A percentile compares a stretch with the other conserved stretches of the same genome.
phyloP scores from a whole-genome alignment of 2,888 invertebrate species.

The Spilarctia lutea region DNA sequence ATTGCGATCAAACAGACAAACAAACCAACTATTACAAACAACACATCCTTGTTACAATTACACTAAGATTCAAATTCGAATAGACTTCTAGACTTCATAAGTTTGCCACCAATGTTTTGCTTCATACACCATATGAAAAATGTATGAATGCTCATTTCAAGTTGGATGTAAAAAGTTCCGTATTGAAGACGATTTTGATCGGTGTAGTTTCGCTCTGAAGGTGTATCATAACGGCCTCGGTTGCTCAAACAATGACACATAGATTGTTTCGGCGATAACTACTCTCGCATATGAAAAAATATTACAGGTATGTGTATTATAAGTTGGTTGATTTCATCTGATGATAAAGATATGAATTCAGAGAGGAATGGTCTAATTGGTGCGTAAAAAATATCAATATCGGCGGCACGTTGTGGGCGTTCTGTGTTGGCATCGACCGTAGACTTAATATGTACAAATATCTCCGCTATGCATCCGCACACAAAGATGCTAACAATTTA shows the following conservation, averaged over 20 bases:
- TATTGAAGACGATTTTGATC: slow-evolving; percentile 78
- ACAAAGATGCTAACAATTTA: background rate
- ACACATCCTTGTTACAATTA: slow-evolving; percentile 22
- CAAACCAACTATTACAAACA: slow-evolving; percentile 48
- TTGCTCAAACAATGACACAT: slow-evolving; percentile 50
- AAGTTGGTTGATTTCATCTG: slow-evolving; percentile 9
- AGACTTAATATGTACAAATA: background rate
- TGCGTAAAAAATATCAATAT: background rate
- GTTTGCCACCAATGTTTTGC: slow-evolving; percentile 63
- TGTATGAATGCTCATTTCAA: slow-evolving; percentile 80
- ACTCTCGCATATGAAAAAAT: slow-evolving; percentile 25
- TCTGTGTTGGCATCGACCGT: background rate
- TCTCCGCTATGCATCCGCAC: background rate
- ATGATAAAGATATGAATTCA: slow-evolving; percentile 9
- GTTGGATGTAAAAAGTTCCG: slow-evolving; percentile 67
- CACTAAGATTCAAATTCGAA: slow-evolving; percentile 46
- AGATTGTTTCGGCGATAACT: slow-evolving; percentile 47
- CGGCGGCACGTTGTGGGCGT: background rate
- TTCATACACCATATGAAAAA: slow-evolving; percentile 79
- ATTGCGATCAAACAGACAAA: slow-evolving; percentile 79
- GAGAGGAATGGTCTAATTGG: slow-evolving; percentile 13
- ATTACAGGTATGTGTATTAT: slow-evolving; percentile 14
- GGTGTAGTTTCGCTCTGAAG: slow-evolving; percentile 67
- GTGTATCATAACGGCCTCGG: slow-evolving; percentile 71
- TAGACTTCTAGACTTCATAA: slow-evolving; percentile 17